phyloP scores from a whole-genome alignment of 2,113 vertebrate genomes.

The Mellivora capensis region DNA sequence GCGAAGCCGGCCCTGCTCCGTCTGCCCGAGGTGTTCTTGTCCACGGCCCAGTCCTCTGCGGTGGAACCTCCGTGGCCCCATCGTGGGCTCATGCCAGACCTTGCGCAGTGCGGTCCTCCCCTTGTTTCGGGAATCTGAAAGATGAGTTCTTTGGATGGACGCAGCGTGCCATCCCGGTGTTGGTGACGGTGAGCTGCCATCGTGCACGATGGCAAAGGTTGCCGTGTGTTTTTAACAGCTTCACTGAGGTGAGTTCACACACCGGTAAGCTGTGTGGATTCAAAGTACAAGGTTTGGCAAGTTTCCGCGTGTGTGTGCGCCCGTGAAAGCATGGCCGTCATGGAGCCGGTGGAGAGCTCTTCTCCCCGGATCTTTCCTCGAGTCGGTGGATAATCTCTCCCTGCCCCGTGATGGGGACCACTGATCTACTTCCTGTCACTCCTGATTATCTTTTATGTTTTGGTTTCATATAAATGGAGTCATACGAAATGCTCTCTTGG shows the following conservation, averaged over 20 bases:
- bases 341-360: not conserved
- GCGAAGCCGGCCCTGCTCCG: not conserved
- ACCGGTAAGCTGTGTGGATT: not conserved
- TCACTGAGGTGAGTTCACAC: not conserved
- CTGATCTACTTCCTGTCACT: not conserved
- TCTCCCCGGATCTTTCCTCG: not conserved
- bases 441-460: not conserved
- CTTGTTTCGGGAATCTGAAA: not conserved
- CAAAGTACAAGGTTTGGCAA: not conserved
- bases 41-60: not conserved
- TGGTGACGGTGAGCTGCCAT: not conserved
- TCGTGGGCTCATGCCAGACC: not conserved
- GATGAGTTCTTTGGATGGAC: not conserved
- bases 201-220: not conserved
- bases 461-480: not conserved
- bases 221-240: not conserved
- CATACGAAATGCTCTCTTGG: not conserved
- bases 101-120: not conserved
- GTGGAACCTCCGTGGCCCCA: not conserved
- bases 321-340: not conserved
- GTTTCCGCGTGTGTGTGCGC: not conserved
- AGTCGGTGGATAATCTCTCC: not conserved
- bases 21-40: not conserved
- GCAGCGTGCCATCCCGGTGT: not conserved
- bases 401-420: not conserved